phyloP scores from a whole-genome alignment of 2,888 invertebrate genomes.

The Lithosia quadra region DNA sequence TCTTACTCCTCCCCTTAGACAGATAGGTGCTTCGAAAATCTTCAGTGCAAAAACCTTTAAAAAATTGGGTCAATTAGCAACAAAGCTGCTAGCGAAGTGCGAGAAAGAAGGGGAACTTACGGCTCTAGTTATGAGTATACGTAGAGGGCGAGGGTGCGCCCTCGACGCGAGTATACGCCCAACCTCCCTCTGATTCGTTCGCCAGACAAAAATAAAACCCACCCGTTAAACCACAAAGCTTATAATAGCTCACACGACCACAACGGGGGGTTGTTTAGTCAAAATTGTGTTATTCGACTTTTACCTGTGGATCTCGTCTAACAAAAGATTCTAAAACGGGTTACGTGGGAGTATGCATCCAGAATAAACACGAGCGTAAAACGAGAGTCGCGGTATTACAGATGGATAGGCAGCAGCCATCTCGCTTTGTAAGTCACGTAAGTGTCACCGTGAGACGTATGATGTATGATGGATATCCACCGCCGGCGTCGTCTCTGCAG shows the following conservation, averaged over 20 bases:
- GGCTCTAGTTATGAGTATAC: slow-evolving; percentile 64
- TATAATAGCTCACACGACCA: slow-evolving; percentile 51
- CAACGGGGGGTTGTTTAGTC: slow-evolving; percentile 48
- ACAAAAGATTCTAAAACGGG: slow-evolving; percentile 72
- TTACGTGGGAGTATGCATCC: slow-evolving; percentile 61
- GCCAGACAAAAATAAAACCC: slow-evolving; percentile 55
- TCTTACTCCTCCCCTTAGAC: slow-evolving; percentile 38
- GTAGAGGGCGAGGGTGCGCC: slow-evolving; percentile 72
- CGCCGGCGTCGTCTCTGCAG: slow-evolving; percentile 45
- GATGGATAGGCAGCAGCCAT: slow-evolving; percentile 52
- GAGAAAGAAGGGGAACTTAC: slow-evolving; percentile 63
- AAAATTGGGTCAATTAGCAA: slow-evolving; percentile 82
- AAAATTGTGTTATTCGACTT: slow-evolving; percentile 68
- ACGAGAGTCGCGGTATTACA: slow-evolving; percentile 54
- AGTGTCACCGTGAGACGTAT: slow-evolving; percentile 55
- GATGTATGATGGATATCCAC: slow-evolving; percentile 65
- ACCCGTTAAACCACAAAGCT: slow-evolving; percentile 54
- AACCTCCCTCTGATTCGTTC: slow-evolving; percentile 45
- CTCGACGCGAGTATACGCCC: slow-evolving; percentile 64
- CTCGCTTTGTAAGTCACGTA: slow-evolving; percentile 55
- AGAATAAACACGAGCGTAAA: slow-evolving; percentile 63
- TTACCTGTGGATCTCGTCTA: slow-evolving; percentile 69
- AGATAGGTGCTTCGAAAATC: slow-evolving; percentile 55
- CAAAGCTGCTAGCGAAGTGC: slow-evolving; percentile 67
- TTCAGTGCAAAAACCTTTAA: slow-evolving; percentile 58